These are phyloP conservation scores for Melanerpes aurifrons DNA, from an alignment of 2,113 vertebrate species.

Conservation along the genomic window DNA sequence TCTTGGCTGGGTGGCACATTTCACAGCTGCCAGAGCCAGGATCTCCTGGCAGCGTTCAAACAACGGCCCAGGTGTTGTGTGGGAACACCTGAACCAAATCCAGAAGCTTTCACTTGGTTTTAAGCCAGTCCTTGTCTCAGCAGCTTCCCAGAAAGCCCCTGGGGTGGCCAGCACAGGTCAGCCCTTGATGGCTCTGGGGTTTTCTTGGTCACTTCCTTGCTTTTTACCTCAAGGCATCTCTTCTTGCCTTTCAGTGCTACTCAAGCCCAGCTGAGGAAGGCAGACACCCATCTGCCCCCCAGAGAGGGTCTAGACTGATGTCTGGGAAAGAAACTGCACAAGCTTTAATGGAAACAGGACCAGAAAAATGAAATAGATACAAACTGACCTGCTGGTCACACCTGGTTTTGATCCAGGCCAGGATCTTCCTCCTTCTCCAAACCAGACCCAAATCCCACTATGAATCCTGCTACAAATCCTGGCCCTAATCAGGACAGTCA, in stretches of 20 bases:
- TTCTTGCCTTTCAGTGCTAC: neutral
- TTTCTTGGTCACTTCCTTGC: neutral
- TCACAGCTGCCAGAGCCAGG: neutral
- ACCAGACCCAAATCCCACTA: too few relatives aligned
- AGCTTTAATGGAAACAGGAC: too few relatives aligned
- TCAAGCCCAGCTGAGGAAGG: neutral
- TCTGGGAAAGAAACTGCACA: too few relatives aligned
- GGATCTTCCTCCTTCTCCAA: neutral
- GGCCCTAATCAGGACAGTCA: too few relatives aligned
- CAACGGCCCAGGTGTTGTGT: neutral
- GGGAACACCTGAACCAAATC: neutral
- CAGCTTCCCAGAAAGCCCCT: neutral
- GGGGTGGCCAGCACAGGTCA: neutral
- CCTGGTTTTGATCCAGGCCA: neutral
- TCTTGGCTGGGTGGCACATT: neutral
- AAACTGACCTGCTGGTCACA: too few relatives aligned
- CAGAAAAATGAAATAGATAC: too few relatives aligned
- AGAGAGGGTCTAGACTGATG: too few relatives aligned
- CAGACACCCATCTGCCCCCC: neutral
- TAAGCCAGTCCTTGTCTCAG: neutral
- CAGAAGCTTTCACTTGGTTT: neutral
- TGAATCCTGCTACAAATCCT: too few relatives aligned
- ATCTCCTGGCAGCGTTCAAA: neutral
- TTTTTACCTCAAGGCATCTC: neutral
- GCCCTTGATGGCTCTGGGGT: neutral